Base-by-base conservation (phyloP, 1,140 invertebrate species). In the Tigriopus japonicus region DNA sequence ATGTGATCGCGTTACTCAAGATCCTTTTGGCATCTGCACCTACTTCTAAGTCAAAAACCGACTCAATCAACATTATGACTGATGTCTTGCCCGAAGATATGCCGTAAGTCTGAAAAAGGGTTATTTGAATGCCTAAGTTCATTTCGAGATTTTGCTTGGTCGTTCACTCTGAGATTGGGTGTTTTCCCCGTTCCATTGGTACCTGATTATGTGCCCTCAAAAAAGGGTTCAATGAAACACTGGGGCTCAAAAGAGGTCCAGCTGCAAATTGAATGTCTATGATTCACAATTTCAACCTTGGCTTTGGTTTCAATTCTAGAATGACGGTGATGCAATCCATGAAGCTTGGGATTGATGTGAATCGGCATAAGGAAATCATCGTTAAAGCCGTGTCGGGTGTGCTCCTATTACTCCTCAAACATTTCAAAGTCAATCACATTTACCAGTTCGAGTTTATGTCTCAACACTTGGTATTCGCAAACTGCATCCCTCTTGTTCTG, bases 361-460 rank as follows among this genome's bases (percentile, higher is more conserved):
- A 95, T 69, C 79, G 96, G 40, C 96, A 99, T 70, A 98, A 98
- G 70, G 93, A 98, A 77, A 93, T 98, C 43, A 92, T 98, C 64
- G 91, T 98, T 0, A 98, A 99, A 77, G 86, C 93, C 12, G 87
- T 98, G 0, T 96, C 93, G 42, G 91, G 86, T 3, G 89, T 97
- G 62, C 75, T 98, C 49, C 71, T 98, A 53, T 73, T 98, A 10
- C 76, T 98, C 42, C 74, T 98, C 51, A 99, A 99, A 72, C 94
- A 98, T 74, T 93, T 98, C 65, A 98, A 98, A 76, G 28, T 98
- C n/a, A 98, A 97, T 75, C 95, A 99, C 72, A 79, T 98, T 13
- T 98, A 98, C 73, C 90, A 98, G 74, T 99, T 98, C 77, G 96
- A 99, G 74, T 98, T 95, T 69, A 93, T 98, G 82, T 92, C 90